These are phyloP conservation scores for Lordiphosa mommai DNA, from an alignment of 1,140 invertebrate species.

Conservation along the genomic window DNA sequence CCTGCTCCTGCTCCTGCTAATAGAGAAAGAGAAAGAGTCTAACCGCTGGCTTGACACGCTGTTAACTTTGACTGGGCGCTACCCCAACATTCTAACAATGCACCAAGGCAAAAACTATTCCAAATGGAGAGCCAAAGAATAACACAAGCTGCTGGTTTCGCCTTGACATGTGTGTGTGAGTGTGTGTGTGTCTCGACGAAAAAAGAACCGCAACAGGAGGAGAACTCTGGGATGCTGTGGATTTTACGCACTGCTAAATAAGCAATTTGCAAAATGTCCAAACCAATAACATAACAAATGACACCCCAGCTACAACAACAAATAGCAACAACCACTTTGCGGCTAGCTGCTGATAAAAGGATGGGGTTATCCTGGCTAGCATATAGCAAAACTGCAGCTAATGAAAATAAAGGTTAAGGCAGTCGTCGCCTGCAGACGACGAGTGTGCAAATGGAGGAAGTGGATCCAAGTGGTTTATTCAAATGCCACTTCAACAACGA, in stretches of 20 bases:
- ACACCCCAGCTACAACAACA: conserved; percentile 39
- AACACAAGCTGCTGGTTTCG: conserved; percentile 19
- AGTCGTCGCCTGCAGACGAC: conserved; percentile 9
- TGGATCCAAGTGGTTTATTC: conserved; percentile 25
- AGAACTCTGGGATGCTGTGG: conserved; percentile 30
- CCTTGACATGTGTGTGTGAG: conserved; percentile 35
- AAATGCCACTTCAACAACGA: conserved; percentile 8
- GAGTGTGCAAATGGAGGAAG: background rate
- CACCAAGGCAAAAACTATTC: conserved; percentile 10
- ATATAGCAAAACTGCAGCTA: conserved; percentile 26
- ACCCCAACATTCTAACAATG: conserved; percentile 11
- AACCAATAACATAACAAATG: conserved; percentile 78
- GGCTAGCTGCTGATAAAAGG: conserved; percentile 21
- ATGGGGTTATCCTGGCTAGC: conserved; percentile 6
- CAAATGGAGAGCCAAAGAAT: conserved; percentile 16
- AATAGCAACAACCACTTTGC: conserved; percentile 22
- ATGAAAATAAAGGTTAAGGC: conserved; percentile 51
- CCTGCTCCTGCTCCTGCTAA: background rate
- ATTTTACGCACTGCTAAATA: conserved; percentile 77
- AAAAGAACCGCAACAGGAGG: conserved; percentile 12
- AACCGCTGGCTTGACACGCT: conserved; percentile 49
- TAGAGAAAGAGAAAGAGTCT: conserved; percentile 5
- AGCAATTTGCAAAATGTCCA: conserved; percentile 79
- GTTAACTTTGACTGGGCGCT: conserved; percentile 32
- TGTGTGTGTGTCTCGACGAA: conserved; percentile 21